Conservation (phyloP, 2,797 vertebrate species). For the Poeciliopsis turneri region DNA sequence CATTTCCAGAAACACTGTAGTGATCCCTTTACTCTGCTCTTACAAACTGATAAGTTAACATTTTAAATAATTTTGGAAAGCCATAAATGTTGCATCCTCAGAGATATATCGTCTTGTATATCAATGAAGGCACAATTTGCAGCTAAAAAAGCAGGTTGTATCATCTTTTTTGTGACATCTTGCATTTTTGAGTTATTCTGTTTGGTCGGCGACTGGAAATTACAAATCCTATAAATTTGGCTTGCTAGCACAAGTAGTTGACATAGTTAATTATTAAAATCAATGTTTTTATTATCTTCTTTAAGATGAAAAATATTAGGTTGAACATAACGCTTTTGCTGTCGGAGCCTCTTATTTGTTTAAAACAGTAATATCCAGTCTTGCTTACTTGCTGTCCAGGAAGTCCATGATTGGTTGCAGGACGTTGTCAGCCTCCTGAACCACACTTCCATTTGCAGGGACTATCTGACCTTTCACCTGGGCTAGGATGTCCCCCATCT, state of each 20-base stretch:
- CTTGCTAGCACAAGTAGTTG: no score
- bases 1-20: background rate
- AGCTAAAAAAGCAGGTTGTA: background rate
- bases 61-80: background rate
- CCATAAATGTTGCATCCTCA: background rate
- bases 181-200: background rate
- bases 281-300: background rate
- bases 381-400: slow-evolving; percentile 95
- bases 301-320: background rate
- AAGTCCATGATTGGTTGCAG: slow-evolving; percentile 99
- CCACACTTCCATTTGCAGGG: slow-evolving; percentile 92
- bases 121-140: background rate
- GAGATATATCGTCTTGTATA: background rate
- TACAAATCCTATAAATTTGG: no score
- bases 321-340: background rate
- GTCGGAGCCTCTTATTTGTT: background rate
- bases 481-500: slow-evolving; percentile 96
- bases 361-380: background rate
- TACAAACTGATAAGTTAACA: background rate
- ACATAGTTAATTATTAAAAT: no score
- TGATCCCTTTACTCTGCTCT: background rate
- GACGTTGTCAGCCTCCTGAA: slow-evolving; percentile 95
- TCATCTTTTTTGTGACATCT: background rate
- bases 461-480: slow-evolving; percentile 97
- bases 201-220: background rate